A percentile compares a stretch with the other conserved stretches of the same genome.
phyloP scores from a whole-genome alignment of 2,797 vertebrate species.

The Cercopithecus neglectus region DNA sequence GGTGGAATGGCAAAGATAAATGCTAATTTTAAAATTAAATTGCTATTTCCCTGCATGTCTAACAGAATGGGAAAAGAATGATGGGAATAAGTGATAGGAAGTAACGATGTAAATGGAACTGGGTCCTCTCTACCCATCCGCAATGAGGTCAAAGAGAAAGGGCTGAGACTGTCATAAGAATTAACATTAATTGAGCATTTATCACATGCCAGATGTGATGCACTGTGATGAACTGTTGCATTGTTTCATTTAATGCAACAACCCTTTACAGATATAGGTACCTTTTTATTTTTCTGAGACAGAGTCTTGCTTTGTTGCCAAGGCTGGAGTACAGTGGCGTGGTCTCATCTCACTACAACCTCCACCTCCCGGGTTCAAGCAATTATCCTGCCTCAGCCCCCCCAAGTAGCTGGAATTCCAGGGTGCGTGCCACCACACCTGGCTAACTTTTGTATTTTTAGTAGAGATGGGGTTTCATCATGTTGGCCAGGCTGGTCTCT shows the following conservation, averaged over 20 bases:
- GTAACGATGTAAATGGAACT: background rate
- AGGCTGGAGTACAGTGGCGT: no score
- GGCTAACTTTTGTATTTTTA: no score
- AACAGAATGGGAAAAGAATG: background rate
- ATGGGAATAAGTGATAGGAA: background rate
- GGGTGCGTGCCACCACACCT: no score
- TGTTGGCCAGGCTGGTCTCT: no score
- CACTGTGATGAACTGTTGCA: background rate
- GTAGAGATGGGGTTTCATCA: no score
- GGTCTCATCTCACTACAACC: no score
- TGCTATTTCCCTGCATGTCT: background rate
- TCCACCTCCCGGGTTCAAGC: no score
- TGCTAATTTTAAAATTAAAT: background rate
- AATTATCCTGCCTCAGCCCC: no score
- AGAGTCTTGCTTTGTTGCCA: no score
- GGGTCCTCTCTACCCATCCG: background rate
- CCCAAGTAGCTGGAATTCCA: no score
- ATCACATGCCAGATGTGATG: accelerated
- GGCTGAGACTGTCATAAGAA: accelerated
- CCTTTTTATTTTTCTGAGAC: no score
- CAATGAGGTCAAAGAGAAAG: accelerated
- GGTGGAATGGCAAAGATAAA: background rate
- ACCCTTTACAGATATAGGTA: accelerated
- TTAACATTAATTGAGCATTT: accelerated
- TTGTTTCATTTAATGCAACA: accelerated